Evolutionary conservation across 2,797 vertebrate genomes (phyloP), one percentile per base, ranked within the genome.

Genomic region (Oreochromis grahami): DNA sequence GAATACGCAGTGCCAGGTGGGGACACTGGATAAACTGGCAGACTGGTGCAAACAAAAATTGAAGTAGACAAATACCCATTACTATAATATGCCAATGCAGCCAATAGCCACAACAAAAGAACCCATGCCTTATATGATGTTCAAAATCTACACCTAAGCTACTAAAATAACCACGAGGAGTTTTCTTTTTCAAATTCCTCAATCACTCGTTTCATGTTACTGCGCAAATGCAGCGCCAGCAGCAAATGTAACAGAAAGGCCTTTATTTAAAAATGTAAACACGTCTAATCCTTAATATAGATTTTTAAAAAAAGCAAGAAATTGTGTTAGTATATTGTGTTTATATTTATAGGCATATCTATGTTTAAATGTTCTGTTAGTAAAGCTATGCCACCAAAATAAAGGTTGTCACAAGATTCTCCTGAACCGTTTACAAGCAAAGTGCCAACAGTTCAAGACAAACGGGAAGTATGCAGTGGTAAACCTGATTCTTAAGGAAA

Each of bases 381-480:
- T 95, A 95, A 96, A 96, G 94, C 94, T 96, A 88, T 93, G 92
- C 89, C 92, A 94, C 94, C 93, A 92, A 91, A 91, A 89, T 52
- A 85, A 91, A 82, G 76, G 86, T 55, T 81, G 45, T 78, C 70
- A 79, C 77, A 80, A 84, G 60, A 82, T 76, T 72, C 81, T 79
- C 89, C 86, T 84, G 79, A 88, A 89, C 84, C 24, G 86, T 55
- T 86, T 79, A 82, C 52, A 86, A 81, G 63, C 78, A 81, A 85
- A 87, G 79, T 90, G 89, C 92, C 92, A 86, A 88, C 53, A 70
- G 81, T 38, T 88, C 84, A 86, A 88, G 85, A 86, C 72, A 88
- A 82, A 77, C 10, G 24, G 65, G 52, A 55, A 41, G 55, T 52
- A 86, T 51, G 32, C 56, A 79, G 81, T 78, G 76, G 76, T 83